These are phyloP conservation scores for Euwallacea fornicatus DNA, from an alignment of 1,140 invertebrate species.

Conservation along the genomic window DNA sequence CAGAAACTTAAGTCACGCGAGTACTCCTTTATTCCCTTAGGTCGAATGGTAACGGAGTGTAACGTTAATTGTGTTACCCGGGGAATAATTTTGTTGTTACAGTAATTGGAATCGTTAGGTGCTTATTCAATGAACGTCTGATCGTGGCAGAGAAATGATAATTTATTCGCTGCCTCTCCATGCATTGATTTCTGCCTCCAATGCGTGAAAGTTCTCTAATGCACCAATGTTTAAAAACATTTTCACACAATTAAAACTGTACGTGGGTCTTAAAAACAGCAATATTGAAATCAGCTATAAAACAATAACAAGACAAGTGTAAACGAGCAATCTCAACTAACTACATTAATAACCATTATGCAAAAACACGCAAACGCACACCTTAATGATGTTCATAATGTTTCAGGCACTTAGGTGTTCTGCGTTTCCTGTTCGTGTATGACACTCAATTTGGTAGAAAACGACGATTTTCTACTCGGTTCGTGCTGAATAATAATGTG, in stretches of 20 bases:
- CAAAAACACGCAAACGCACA: neutral
- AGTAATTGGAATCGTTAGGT: neutral
- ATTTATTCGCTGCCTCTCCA: neutral
- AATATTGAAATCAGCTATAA: neutral
- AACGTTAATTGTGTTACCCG: constrained; percentile 3
- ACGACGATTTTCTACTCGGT: no score
- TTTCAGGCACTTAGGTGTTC: neutral
- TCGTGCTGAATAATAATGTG: no score
- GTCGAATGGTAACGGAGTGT: constrained; percentile 4
- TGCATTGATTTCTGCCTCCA: neutral
- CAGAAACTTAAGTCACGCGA: neutral
- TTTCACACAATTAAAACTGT: neutral
- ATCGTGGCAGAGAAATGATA: neutral
- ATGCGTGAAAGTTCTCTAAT: neutral
- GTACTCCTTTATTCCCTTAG: constrained; percentile 3
- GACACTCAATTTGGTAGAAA: no score
- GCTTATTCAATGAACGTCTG: neutral
- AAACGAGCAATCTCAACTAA: neutral
- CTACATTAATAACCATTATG: neutral
- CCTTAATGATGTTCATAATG: neutral
- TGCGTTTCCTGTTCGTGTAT: neutral
- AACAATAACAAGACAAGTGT: neutral
- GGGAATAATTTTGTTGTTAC: constrained; percentile 1
- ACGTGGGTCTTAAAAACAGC: neutral
- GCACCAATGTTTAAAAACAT: neutral